Evolutionary conservation across 2,888 invertebrate genomes (phyloP).

Genomic region (Nomada ferruginata): DNA sequence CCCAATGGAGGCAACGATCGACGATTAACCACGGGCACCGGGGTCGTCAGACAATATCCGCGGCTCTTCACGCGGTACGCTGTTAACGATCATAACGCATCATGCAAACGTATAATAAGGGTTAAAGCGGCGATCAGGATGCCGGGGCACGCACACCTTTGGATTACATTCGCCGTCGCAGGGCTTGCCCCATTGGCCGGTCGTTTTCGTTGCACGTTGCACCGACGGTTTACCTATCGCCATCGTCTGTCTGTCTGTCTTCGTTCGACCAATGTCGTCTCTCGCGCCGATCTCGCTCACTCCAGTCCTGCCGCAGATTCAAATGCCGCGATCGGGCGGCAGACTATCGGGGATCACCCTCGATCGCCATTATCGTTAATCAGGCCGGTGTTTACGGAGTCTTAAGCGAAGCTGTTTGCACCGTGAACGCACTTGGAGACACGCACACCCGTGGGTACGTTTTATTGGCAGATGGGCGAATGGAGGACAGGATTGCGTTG

Average conservation of each 20-base stretch:
- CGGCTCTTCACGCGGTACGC: slow-evolving; percentile 53
- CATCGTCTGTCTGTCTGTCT: slow-evolving; percentile 7
- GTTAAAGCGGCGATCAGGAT: slow-evolving; percentile 77
- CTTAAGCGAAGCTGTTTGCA: slow-evolving; percentile 51
- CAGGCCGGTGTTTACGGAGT: slow-evolving; percentile 71
- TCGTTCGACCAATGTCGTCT: background rate
- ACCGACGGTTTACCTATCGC: slow-evolving; percentile 57
- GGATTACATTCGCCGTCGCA: slow-evolving; percentile 74
- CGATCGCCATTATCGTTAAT: slow-evolving; percentile 73
- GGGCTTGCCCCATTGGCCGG: slow-evolving; percentile 62
- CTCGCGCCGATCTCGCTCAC: background rate
- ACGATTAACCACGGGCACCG: slow-evolving; percentile 46
- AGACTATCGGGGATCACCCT: slow-evolving; percentile 67
- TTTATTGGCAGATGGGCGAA: background rate
- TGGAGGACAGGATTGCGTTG: no score
- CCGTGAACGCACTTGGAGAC: slow-evolving; percentile 44
- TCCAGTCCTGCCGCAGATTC: slow-evolving; percentile 15
- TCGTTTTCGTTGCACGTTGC: slow-evolving; percentile 67
- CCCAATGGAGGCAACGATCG: slow-evolving; percentile 45
- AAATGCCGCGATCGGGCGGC: slow-evolving; percentile 59
- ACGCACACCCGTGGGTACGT: slow-evolving; percentile 34
- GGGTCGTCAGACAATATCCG: slow-evolving; percentile 53
- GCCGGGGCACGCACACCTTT: slow-evolving; percentile 76
- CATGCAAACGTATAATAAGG: slow-evolving; percentile 71
- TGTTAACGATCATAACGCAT: slow-evolving; percentile 78